A percentile compares a stretch with the other conserved stretches of the same genome.
phyloP scores from a whole-genome alignment of 2,797 vertebrate genomes.

The Tauraco hartlaubi region DNA sequence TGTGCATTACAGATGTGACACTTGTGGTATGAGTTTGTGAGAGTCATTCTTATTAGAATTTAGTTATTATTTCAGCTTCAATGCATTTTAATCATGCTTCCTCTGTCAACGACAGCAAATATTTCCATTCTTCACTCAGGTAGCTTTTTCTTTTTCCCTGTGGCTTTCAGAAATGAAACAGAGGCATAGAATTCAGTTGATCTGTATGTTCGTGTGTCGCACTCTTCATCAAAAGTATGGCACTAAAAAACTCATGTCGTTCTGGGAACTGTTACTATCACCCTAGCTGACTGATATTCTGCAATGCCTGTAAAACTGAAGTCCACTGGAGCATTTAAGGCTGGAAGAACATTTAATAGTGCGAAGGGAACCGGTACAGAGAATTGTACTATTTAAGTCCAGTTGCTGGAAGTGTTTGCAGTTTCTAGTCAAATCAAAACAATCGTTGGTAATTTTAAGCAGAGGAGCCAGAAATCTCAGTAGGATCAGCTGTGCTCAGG shows the following conservation, averaged over 20 bases:
- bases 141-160: slow-evolving; percentile 12
- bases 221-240: not conserved
- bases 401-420: not conserved
- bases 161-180: slow-evolving; percentile 8
- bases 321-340: not conserved
- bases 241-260: not conserved
- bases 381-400: not conserved
- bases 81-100: slow-evolving; percentile 74
- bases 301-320: not conserved
- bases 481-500: not conserved
- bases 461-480: not conserved
- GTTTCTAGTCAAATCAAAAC: not conserved
- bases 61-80: slow-evolving; percentile 68
- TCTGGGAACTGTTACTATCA: not conserved
- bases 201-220: slow-evolving; percentile 12
- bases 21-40: slow-evolving; percentile 10
- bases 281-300: not conserved
- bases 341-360: not conserved
- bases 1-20: slow-evolving; percentile 24
- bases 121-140: slow-evolving; percentile 53
- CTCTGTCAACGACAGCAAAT: slow-evolving; percentile 33
- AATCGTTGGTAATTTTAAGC: not conserved
- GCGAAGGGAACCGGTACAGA: not conserved
- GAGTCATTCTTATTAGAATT: slow-evolving; percentile 40
- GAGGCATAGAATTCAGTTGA: not conserved